These are phyloP conservation scores for Tineola bisselliella DNA, from an alignment of 2,888 invertebrate genomes.

Conservation along the genomic window DNA sequence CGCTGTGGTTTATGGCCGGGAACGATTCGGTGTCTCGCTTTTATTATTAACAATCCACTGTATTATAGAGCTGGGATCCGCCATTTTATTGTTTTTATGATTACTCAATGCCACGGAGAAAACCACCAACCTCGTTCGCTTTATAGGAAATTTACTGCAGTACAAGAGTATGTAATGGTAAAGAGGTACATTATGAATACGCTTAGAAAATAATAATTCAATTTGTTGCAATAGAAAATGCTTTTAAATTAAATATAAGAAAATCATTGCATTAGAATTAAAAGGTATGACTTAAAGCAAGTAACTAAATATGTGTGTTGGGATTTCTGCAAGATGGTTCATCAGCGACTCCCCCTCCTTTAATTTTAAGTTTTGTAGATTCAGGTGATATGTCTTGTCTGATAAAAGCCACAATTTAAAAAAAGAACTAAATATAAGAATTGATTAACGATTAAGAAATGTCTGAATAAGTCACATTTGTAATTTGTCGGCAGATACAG, in stretches of 20 bases:
- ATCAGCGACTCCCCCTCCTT: too few species aligned
- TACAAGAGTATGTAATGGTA: not conserved
- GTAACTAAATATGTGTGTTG: too few species aligned
- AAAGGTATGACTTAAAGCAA: too few species aligned
- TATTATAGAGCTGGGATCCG: not conserved
- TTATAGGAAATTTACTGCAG: not conserved
- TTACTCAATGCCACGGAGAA: not conserved
- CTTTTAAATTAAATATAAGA: too few species aligned
- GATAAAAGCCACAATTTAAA: too few species aligned
- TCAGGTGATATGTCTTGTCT: too few species aligned
- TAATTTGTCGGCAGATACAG: not conserved
- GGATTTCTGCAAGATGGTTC: too few species aligned
- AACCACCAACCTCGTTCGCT: not conserved
- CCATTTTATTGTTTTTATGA: not conserved
- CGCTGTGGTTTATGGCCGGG: constrained; percentile 18
- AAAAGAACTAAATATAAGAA: not conserved
- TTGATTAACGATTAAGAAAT: not conserved
- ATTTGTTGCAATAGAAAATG: too few species aligned
- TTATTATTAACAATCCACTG: constrained; percentile 23
- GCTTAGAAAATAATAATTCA: too few species aligned
- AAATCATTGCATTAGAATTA: too few species aligned
- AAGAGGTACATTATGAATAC: not conserved
- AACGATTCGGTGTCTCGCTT: constrained; percentile 21
- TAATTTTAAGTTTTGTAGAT: too few species aligned
- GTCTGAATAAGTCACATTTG: not conserved